These are phyloP conservation scores for Stichodactyla helianthus DNA, from an alignment of 64 coral and sea anemone species.

Conservation along the genomic window DNA sequence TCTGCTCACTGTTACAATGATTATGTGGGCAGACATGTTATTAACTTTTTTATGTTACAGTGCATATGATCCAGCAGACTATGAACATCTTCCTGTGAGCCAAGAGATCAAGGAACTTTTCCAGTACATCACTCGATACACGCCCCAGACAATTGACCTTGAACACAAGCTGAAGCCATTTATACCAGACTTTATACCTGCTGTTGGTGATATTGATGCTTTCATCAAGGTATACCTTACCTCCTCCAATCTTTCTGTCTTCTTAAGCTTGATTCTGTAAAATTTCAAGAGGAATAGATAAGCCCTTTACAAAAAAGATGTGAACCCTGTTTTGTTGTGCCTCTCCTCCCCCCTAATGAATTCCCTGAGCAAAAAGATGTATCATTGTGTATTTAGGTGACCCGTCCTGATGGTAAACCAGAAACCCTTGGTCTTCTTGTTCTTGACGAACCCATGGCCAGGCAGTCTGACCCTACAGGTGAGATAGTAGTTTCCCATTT, in stretches of 20 bases:
- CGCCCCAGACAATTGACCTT: constrained; percentile 89
- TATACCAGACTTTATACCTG: constrained; percentile 92
- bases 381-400: constrained; percentile 41
- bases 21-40: background rate
- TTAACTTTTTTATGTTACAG: constrained; percentile 29
- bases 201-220: constrained; percentile 98
- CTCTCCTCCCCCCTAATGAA: too few relatives aligned
- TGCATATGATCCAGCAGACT: constrained; percentile 96
- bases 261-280: background rate
- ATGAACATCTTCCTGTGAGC: constrained; percentile 92
- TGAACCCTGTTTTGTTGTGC: too few relatives aligned
- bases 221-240: constrained; percentile 73
- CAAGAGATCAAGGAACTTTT: constrained; percentile 99
- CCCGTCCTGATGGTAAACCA: constrained; percentile 97
- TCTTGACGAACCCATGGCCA: constrained; percentile 93
- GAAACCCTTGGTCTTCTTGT: constrained; percentile 88
- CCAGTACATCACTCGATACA: constrained; percentile 95
- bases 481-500: background rate
- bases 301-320: too few relatives aligned
- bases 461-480: constrained; percentile 98
- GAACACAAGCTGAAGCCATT: constrained; percentile 96
- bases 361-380: too few relatives aligned
- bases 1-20: background rate
- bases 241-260: background rate
- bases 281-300: background rate